Conservation (phyloP, 2,888 invertebrate species). For the Gibbula magus region DNA sequence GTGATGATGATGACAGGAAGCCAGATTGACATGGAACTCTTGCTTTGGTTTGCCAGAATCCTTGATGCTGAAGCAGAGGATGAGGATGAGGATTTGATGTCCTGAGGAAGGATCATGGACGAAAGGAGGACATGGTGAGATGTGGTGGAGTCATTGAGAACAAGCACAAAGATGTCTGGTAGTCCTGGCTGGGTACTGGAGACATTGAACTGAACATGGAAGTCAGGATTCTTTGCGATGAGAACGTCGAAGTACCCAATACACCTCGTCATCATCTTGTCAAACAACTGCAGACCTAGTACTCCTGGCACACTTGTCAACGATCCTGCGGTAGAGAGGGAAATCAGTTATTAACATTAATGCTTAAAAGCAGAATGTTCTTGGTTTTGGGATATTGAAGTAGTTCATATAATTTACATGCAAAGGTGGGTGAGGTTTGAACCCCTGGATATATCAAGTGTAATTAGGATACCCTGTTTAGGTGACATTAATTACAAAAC, state of each 20-base stretch:
- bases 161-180: conserved; percentile 60
- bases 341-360: not conserved
- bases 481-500: too few species aligned
- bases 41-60: too few species aligned
- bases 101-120: conserved; percentile 55
- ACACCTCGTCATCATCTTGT: conserved; percentile 53
- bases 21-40: not conserved
- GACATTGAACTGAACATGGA: conserved; percentile 62
- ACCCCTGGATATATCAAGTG: too few species aligned
- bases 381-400: not conserved
- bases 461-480: too few species aligned
- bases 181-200: conserved; percentile 46
- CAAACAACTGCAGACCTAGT: conserved; percentile 63
- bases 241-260: conserved; percentile 66
- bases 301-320: conserved; percentile 67
- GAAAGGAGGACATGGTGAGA: conserved; percentile 59
- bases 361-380: not conserved
- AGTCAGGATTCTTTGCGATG: conserved; percentile 65
- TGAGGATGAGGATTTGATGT: conserved; percentile 3
- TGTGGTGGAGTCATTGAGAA: conserved; percentile 59
- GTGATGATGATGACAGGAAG: not conserved
- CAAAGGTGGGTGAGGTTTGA: too few species aligned
- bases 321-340: conserved; percentile 49
- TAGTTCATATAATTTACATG: too few species aligned
- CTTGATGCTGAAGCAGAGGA: not conserved